Conservation (phyloP, 2,888 invertebrate species). For the Cephonodes hylas region DNA sequence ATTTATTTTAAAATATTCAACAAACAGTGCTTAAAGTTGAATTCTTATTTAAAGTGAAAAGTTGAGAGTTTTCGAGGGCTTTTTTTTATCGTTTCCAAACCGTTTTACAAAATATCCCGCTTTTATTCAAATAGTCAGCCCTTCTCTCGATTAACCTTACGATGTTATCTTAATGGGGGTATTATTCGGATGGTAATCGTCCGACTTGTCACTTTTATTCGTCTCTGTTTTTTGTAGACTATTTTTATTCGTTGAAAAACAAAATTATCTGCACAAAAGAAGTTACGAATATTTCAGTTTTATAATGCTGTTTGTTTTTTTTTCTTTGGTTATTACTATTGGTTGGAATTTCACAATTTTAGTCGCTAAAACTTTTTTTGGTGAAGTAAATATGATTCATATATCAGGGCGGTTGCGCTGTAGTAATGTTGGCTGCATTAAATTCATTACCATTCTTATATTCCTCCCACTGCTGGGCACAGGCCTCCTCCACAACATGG, state of each 20-base stretch:
- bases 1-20: neutral
- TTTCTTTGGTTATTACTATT: neutral
- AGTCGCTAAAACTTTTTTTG: too few relatives aligned
- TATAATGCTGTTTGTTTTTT: neutral
- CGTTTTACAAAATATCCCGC: constrained; percentile 1
- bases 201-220: constrained; percentile 20
- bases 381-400: too few relatives aligned
- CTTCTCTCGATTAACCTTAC: constrained; percentile 11
- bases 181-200: constrained; percentile 18
- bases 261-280: neutral
- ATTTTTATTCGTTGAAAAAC: constrained; percentile 9
- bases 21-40: neutral
- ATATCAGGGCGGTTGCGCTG: too few relatives aligned
- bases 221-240: constrained; percentile 20
- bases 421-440: neutral
- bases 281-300: neutral
- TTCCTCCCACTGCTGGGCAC: too few relatives aligned
- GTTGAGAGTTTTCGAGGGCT: neutral
- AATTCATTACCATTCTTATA: too few relatives aligned
- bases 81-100: neutral
- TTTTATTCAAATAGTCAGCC: constrained; percentile 1
- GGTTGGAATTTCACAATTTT: neutral
- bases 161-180: constrained; percentile 14
- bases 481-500: too few relatives aligned
- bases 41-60: neutral